Evolutionary conservation across 1,140 invertebrate species (phyloP).

Genomic region (Sinella curviseta): DNA sequence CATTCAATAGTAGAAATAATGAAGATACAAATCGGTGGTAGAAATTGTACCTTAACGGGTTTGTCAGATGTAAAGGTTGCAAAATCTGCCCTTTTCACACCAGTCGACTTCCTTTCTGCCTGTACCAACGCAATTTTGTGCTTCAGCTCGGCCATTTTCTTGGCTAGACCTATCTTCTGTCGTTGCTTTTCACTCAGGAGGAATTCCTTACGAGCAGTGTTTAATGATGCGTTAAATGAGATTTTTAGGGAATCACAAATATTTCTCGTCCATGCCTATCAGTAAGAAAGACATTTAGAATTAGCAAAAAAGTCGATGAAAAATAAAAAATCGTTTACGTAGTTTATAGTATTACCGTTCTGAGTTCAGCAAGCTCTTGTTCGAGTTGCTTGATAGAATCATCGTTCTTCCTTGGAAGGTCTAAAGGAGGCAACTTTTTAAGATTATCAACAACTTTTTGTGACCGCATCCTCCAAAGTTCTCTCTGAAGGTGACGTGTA

Average conservation of each 20-base stretch:
- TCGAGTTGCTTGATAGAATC: conserved; percentile 35
- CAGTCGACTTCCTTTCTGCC: conserved; percentile 26
- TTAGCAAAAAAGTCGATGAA: neutral
- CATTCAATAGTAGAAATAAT: no score
- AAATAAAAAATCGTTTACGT: neutral
- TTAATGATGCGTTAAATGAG: conserved; percentile 22
- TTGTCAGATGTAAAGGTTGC: conserved; percentile 25
- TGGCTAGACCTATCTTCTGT: conserved; percentile 30
- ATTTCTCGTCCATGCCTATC: conserved; percentile 33
- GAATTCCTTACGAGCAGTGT: conserved; percentile 39
- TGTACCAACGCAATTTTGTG: conserved; percentile 35
- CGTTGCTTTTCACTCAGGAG: conserved; percentile 30
- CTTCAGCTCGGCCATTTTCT: conserved; percentile 43
- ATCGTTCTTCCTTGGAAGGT: conserved; percentile 14
- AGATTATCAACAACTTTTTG: conserved; percentile 41
- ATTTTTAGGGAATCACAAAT: conserved; percentile 42
- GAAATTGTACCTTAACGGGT: neutral
- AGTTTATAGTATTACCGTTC: conserved; percentile 42
- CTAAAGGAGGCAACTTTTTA: conserved; percentile 40
- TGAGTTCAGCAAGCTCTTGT: conserved; percentile 37
- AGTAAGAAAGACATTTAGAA: conserved; percentile 17
- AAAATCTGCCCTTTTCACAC: conserved; percentile 43
- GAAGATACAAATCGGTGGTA: no score
- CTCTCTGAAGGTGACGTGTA: conserved; percentile 41
- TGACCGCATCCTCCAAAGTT: conserved; percentile 45